Conservation (phyloP, 1,140 invertebrate genomes). For the Sitophilus oryzae region DNA sequence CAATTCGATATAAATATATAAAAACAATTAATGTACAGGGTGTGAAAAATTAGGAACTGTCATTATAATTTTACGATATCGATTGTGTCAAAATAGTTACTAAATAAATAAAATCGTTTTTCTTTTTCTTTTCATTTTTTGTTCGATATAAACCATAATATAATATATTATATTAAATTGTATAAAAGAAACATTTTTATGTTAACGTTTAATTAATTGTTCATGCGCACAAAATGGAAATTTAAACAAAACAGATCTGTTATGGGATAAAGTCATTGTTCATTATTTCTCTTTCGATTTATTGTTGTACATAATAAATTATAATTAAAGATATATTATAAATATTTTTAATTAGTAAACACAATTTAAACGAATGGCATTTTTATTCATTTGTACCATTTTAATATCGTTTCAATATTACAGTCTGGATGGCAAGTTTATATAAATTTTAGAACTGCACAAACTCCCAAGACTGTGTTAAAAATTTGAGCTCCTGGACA, state of each 20-base stretch:
- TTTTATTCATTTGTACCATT: conserved; percentile 9
- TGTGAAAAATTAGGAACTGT: conserved; percentile 35
- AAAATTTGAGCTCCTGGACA: too few relatives aligned
- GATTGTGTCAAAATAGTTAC: conserved; percentile 40
- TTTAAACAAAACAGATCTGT: conserved; percentile 4
- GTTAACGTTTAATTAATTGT: conserved; percentile 5
- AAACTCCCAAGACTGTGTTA: too few relatives aligned
- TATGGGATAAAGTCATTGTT: conserved; percentile 11
- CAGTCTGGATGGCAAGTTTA: too few relatives aligned
- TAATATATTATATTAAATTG: too few relatives aligned
- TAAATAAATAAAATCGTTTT: background rate
- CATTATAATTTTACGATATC: conserved; percentile 41
- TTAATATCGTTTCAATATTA: too few relatives aligned
- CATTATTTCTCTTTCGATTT: conserved; percentile 6
- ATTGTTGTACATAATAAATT: conserved; percentile 7
- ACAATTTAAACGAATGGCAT: conserved; percentile 4
- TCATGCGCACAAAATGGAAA: conserved; percentile 17
- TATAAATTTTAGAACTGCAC: too few relatives aligned
- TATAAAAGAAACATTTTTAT: conserved; percentile 7
- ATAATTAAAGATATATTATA: conserved; percentile 19
- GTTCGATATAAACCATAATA: too few relatives aligned
- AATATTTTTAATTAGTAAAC: conserved; percentile 22
- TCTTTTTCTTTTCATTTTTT: background rate
- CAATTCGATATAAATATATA: conserved; percentile 27
- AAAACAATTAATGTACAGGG: conserved; percentile 43